Conservation (phyloP, 2,113 vertebrate species). For the Dermatemys mawii region DNA sequence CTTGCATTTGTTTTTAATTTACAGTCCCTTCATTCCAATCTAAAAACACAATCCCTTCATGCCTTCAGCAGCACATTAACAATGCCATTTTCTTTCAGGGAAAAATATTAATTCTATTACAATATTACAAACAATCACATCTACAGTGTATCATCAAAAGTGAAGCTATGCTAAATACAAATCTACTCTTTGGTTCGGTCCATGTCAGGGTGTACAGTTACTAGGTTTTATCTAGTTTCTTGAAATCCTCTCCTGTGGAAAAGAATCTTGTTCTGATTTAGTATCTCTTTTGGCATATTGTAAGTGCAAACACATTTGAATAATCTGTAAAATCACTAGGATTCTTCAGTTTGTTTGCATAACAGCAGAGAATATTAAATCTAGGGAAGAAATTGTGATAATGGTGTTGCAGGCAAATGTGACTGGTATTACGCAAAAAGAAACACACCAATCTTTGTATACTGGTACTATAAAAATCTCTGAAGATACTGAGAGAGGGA, state of each 20-base stretch:
- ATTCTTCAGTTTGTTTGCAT: background rate
- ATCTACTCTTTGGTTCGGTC: background rate
- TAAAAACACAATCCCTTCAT: background rate
- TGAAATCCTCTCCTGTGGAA: background rate
- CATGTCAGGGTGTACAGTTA: background rate
- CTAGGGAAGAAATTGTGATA: slow-evolving; percentile 26
- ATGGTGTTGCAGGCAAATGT: slow-evolving; percentile 45
- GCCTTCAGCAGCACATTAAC: background rate
- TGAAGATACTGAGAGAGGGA: slow-evolving; percentile 44
- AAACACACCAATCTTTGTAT: slow-evolving; percentile 13
- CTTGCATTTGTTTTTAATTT: background rate
- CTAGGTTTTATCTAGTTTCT: background rate
- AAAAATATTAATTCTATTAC: background rate
- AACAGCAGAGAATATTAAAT: background rate
- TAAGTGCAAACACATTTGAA: background rate
- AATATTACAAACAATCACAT: background rate
- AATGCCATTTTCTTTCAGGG: background rate
- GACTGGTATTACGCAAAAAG: background rate
- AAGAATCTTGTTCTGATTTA: background rate
- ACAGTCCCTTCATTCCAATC: background rate
- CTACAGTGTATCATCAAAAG: background rate
- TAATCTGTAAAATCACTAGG: background rate
- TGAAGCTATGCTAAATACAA: background rate
- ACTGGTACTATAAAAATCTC: slow-evolving; percentile 13
- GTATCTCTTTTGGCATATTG: background rate